A percentile compares a stretch with the other conserved stretches of the same genome.
These are phyloP conservation scores for Hydractinia symbiolongicarpus DNA, from an alignment of 30 jellyfish, hydroid and myxozoan genomes.

Conservation along the genomic window DNA sequence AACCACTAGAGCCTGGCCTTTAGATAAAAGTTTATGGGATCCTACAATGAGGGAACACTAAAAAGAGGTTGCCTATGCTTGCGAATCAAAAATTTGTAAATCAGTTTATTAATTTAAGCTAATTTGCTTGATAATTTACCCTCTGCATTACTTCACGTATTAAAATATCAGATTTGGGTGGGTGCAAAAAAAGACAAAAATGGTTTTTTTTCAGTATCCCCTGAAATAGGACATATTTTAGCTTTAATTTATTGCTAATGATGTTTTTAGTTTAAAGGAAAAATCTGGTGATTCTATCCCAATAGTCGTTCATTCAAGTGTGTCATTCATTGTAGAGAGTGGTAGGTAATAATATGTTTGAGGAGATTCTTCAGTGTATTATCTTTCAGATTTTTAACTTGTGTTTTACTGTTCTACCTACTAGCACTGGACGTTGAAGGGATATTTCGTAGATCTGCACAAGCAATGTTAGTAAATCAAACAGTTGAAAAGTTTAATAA, in stretches of 20 bases:
- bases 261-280: slow-evolving; percentile 44
- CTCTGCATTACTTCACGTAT: too few species aligned
- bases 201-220: too few species aligned
- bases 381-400: not conserved
- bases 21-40: too few species aligned
- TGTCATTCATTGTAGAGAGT: slow-evolving; percentile 48
- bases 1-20: too few species aligned
- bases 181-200: too few species aligned
- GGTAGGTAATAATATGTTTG: slow-evolving; percentile 24
- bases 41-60: too few species aligned
- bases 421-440: slow-evolving; percentile 75
- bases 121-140: too few species aligned
- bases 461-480: slow-evolving; percentile 48
- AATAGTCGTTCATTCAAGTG: slow-evolving; percentile 40
- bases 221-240: not conserved
- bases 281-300: slow-evolving; percentile 64
- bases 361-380: not conserved
- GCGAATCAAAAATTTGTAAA: too few species aligned
- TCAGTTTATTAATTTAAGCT: too few species aligned
- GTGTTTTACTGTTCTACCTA: not conserved
- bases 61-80: too few species aligned
- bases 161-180: too few species aligned
- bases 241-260: not conserved
- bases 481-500: slow-evolving; percentile 38
- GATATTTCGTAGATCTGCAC: slow-evolving; percentile 75